Conservation (phyloP, 53 echinoderm and acorn worm genomes). For the Antedon mediterranea region DNA sequence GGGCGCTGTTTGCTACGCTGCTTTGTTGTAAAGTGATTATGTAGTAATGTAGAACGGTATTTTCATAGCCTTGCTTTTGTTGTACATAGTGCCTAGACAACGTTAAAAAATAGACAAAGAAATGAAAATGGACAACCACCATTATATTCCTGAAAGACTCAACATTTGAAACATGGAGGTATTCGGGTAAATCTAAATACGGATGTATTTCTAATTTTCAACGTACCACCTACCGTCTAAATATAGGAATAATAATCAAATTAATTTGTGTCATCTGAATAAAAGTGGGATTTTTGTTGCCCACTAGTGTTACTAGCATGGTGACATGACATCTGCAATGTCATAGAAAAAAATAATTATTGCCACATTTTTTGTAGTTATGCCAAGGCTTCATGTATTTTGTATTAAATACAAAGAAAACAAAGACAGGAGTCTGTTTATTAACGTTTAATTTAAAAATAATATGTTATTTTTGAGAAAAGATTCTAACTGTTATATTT, state of each 20-base stretch:
- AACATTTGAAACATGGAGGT: no score
- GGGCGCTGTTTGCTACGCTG: background rate
- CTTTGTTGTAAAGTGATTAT: background rate
- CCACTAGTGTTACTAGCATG: background rate
- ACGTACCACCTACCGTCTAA: no score
- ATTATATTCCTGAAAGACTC: no score
- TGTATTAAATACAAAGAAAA: background rate
- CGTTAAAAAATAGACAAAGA: background rate
- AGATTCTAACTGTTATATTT: no score
- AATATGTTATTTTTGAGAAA: no score
- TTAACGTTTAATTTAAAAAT: no score
- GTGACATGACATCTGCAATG: background rate
- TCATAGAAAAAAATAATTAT: background rate
- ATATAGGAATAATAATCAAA: no score
- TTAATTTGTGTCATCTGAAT: no score
- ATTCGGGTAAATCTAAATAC: no score
- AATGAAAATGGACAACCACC: no score
- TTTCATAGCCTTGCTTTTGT: background rate
- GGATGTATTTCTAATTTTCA: no score
- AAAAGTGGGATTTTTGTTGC: no score
- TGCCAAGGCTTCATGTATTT: background rate
- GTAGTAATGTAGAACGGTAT: background rate
- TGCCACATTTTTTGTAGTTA: background rate
- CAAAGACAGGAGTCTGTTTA: background rate
- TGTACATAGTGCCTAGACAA: background rate